A percentile compares a stretch with the other conserved stretches of the same genome.
Evolutionary conservation across 2,888 invertebrate genomes (phyloP).

Genomic region (Drosophila paramelanica): DNA sequence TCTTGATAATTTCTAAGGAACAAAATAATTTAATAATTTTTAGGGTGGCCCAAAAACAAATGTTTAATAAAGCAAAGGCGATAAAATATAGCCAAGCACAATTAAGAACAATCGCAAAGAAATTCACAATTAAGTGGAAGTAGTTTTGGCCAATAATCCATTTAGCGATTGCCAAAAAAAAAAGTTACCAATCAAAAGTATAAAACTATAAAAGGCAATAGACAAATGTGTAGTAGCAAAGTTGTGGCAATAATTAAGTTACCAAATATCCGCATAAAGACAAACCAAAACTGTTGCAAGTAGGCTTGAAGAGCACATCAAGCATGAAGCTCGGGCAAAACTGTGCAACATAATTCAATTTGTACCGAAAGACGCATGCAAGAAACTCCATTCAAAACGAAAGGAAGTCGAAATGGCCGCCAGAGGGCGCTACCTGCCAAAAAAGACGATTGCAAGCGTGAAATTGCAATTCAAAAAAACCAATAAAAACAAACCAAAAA

Average conservation of each 20-base stretch:
- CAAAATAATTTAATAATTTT: too few species aligned
- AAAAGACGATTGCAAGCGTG: conserved; percentile 51
- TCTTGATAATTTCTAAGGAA: neutral
- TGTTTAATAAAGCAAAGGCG: too few species aligned
- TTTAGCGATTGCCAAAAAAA: conserved; percentile 12
- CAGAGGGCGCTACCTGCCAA: conserved; percentile 17
- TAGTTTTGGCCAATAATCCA: neutral
- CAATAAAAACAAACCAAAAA: neutral
- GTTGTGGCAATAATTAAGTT: conserved; percentile 55
- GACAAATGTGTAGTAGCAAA: conserved; percentile 29
- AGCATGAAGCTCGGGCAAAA: conserved; percentile 62
- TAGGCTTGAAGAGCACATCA: conserved; percentile 45
- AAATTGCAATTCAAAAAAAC: conserved; percentile 33
- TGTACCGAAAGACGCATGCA: conserved; percentile 39
- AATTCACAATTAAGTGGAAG: neutral
- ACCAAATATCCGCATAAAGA: conserved; percentile 65
- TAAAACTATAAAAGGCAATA: conserved; percentile 9
- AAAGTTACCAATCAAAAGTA: conserved; percentile 2
- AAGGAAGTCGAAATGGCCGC: conserved; percentile 45
- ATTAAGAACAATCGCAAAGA: neutral
- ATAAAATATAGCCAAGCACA: too few species aligned
- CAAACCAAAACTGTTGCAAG: conserved; percentile 40
- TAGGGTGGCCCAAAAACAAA: too few species aligned
- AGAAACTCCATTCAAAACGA: conserved; percentile 34
- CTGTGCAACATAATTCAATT: conserved; percentile 79